These are phyloP conservation scores for Hetaerina americana DNA, from an alignment of 1,140 invertebrate species.

Conservation along the genomic window DNA sequence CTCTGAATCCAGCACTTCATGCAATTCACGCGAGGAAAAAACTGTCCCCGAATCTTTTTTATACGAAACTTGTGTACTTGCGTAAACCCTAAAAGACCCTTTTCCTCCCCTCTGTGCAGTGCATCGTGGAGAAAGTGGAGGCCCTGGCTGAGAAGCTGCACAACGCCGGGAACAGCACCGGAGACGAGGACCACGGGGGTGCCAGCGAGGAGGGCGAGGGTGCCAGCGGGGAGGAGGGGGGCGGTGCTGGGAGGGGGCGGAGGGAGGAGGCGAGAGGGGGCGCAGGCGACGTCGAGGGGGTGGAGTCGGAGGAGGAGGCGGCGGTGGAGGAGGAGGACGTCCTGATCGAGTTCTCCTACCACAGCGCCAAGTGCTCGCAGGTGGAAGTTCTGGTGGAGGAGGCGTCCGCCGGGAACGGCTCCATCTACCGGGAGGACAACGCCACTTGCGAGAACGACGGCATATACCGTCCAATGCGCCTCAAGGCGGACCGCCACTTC, in stretches of 20 bases:
- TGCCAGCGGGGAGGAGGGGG: not conserved
- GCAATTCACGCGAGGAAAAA: too few species aligned
- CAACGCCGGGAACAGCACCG: slow-evolving; percentile 6
- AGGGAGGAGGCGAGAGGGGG: too few species aligned
- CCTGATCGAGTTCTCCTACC: slow-evolving; percentile 38
- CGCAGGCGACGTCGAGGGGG: slow-evolving; percentile 1
- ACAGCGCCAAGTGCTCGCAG: slow-evolving; percentile 54
- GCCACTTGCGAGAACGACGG: slow-evolving; percentile 13
- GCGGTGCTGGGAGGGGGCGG: too few species aligned
- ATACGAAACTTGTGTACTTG: too few species aligned
- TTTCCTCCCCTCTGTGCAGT: slow-evolving; percentile 31
- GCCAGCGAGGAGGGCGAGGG: not conserved
- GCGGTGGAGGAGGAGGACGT: slow-evolving; percentile 21
- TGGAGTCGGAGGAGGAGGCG: slow-evolving; percentile 2
- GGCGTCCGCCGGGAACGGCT: not conserved
- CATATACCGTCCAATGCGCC: slow-evolving; percentile 28
- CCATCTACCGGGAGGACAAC: not conserved
- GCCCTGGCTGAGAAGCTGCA: slow-evolving; percentile 43
- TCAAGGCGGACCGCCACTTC: slow-evolving; percentile 67
- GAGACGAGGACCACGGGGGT: not conserved
- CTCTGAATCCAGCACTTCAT: too few species aligned
- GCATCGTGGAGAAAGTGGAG: slow-evolving; percentile 56
- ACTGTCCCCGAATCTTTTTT: too few species aligned
- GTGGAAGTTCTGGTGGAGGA: slow-evolving; percentile 19
- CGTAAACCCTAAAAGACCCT: too few species aligned